Evolutionary conservation across 2,113 vertebrate species (phyloP).

Genomic region (Phyllopteryx taeniolatus): DNA sequence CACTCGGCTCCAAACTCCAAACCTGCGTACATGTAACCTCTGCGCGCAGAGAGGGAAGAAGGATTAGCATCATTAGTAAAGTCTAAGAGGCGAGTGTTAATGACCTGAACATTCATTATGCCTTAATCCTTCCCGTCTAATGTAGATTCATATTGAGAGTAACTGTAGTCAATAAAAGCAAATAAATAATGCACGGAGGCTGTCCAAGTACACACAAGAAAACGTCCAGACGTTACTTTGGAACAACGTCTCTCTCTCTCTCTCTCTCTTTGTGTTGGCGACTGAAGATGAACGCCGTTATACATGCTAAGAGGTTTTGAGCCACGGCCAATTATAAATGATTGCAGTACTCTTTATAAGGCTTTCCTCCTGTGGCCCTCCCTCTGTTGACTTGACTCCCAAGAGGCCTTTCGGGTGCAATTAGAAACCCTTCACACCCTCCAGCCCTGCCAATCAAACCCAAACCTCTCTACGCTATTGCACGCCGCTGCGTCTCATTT

Average conservation of each 20-base stretch:
- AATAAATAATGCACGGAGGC: conserved; percentile 14
- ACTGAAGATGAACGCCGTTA: conserved; percentile 13
- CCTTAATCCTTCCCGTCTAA: conserved; percentile 30
- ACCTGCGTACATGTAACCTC: conserved; percentile 92
- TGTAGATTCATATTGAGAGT: conserved; percentile 12
- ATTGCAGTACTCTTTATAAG: conserved; percentile 20
- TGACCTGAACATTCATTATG: conserved; percentile 21
- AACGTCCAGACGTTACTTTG: conserved; percentile 14
- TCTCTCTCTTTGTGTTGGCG: background rate
- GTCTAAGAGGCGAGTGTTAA: conserved; percentile 3
- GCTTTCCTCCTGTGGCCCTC: conserved; percentile 7
- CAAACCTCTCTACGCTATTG: conserved; percentile 17
- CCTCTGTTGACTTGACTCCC: conserved; percentile 37
- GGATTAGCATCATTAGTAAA: conserved; percentile 10
- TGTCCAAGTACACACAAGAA: conserved; percentile 18
- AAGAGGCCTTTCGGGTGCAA: conserved; percentile 42
- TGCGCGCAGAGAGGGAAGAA: conserved; percentile 38
- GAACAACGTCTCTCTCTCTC: conserved; percentile 11
- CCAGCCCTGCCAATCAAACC: conserved; percentile 46
- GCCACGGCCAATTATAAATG: conserved; percentile 34
- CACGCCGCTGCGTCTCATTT: conserved; percentile 48
- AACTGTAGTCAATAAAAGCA: conserved; percentile 27
- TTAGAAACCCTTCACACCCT: conserved; percentile 42
- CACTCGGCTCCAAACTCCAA: conserved; percentile 97
- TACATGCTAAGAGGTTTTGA: conserved; percentile 8